Conservation (phyloP, 2,888 invertebrate genomes). For the Eucriotettix oculatus region DNA sequence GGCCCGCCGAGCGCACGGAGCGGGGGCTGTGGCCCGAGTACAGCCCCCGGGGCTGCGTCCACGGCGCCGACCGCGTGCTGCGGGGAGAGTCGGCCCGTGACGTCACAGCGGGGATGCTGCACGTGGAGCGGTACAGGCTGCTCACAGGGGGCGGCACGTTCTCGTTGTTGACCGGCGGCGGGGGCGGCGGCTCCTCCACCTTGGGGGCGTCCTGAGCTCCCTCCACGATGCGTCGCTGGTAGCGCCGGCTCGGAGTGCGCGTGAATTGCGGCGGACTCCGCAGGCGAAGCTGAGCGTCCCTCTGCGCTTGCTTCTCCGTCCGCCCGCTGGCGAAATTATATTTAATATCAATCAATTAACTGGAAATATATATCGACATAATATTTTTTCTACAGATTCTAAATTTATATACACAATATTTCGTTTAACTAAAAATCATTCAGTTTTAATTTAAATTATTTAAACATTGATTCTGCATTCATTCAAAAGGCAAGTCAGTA, state of each 20-base stretch:
- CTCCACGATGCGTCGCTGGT: slow-evolving; percentile 50
- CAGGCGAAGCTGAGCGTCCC: slow-evolving; percentile 26
- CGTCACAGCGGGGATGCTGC: neutral
- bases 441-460: too few species aligned
- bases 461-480: too few species aligned
- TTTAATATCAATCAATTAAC: too few species aligned
- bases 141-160: neutral
- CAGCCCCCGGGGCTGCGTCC: slow-evolving; percentile 30
- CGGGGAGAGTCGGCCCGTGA: neutral
- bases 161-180: neutral
- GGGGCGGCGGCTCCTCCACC: neutral
- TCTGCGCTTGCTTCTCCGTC: slow-evolving; percentile 35
- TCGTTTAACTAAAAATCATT: too few species aligned
- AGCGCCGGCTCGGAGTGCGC: slow-evolving; percentile 60
- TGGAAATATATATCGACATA: too few species aligned
- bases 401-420: too few species aligned
- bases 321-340: slow-evolving; percentile 44
- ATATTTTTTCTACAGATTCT: too few species aligned
- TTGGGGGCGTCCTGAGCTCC: slow-evolving; percentile 23
- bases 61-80: neutral
- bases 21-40: slow-evolving; percentile 50
- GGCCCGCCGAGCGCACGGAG: neutral
- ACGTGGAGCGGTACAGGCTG: neutral
- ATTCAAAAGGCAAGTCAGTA: too few species aligned
- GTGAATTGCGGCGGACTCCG: slow-evolving; percentile 56